phyloP scores from a whole-genome alignment of 2,888 invertebrate species.

The Watsonalla cultraria region DNA sequence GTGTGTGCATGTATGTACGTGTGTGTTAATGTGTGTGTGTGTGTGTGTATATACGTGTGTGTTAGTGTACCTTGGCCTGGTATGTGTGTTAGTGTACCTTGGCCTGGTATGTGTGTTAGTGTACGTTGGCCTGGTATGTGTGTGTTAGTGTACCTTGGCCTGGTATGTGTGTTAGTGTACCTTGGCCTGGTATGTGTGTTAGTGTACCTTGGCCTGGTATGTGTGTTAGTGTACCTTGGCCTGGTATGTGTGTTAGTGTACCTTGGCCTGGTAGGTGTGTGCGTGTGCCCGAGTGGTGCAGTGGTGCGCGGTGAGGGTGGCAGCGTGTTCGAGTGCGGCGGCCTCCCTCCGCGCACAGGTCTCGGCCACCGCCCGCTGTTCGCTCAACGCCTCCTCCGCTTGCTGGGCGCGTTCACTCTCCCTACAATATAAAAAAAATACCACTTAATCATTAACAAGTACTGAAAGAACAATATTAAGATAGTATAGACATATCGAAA shows the following conservation, averaged over 20 bases:
- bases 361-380: slow-evolving; percentile 52
- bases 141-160: slow-evolving; percentile 13
- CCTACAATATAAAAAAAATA: slow-evolving; percentile 25
- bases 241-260: slow-evolving; percentile 8
- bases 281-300: slow-evolving; percentile 34
- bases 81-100: too few relatives aligned
- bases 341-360: slow-evolving; percentile 63
- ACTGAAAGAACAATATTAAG: too few relatives aligned
- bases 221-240: too few relatives aligned
- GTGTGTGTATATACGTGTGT: too few relatives aligned
- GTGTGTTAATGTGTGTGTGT: too few relatives aligned
- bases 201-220: too few relatives aligned
- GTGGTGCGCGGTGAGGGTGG: slow-evolving; percentile 52
- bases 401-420: slow-evolving; percentile 47
- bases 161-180: too few relatives aligned
- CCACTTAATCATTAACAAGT: too few relatives aligned
- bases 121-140: slow-evolving; percentile 34
- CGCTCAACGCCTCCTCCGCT: slow-evolving; percentile 45
- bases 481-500: neutral
- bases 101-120: neutral
- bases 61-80: too few relatives aligned
- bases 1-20: too few relatives aligned
- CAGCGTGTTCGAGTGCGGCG: slow-evolving; percentile 59
- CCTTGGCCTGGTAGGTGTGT: slow-evolving; percentile 32
- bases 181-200: too few relatives aligned